Evolutionary conservation across 1,140 invertebrate species (phyloP).

Genomic region (Pissodes strobi): DNA sequence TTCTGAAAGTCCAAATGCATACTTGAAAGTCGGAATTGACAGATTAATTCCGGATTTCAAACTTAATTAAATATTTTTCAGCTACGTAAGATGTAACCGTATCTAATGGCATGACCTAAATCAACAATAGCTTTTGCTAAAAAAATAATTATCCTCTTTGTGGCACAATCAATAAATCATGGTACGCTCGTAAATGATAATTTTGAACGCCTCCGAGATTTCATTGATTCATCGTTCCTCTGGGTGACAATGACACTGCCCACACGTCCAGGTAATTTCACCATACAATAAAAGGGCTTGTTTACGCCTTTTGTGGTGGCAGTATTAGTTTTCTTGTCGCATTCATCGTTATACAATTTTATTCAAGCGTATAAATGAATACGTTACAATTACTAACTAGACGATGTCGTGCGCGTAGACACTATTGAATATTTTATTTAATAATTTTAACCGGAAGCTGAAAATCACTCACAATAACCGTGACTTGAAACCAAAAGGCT

Average conservation of each 20-base stretch:
- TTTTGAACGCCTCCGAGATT: neutral
- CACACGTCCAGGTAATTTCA: slow-evolving; percentile 5
- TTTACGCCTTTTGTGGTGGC: slow-evolving; percentile 24
- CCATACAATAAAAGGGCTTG: slow-evolving; percentile 23
- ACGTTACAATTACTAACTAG: slow-evolving; percentile 23
- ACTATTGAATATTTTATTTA: slow-evolving; percentile 10
- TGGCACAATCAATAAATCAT: no score
- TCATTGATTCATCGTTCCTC: slow-evolving; percentile 6
- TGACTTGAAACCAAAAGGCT: no score
- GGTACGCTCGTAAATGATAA: neutral
- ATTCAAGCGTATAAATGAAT: slow-evolving; percentile 22
- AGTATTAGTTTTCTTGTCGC: slow-evolving; percentile 8
- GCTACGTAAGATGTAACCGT: no score
- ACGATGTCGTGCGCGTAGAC: slow-evolving; percentile 7
- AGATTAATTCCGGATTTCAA: neutral
- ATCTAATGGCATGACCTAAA: no score
- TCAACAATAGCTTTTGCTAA: no score
- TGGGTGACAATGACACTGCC: slow-evolving; percentile 14
- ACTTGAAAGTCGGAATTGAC: no score
- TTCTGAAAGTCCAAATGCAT: no score
- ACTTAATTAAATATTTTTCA: neutral
- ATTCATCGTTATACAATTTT: no score
- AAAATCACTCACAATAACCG: no score
- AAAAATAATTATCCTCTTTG: no score
- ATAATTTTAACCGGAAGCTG: neutral